Percentiles rank a stretch among this genome's conserved stretches.
These are phyloP conservation scores for Trissolcus basalis DNA, from an alignment of 1,140 invertebrate genomes.

Conservation along the genomic window DNA sequence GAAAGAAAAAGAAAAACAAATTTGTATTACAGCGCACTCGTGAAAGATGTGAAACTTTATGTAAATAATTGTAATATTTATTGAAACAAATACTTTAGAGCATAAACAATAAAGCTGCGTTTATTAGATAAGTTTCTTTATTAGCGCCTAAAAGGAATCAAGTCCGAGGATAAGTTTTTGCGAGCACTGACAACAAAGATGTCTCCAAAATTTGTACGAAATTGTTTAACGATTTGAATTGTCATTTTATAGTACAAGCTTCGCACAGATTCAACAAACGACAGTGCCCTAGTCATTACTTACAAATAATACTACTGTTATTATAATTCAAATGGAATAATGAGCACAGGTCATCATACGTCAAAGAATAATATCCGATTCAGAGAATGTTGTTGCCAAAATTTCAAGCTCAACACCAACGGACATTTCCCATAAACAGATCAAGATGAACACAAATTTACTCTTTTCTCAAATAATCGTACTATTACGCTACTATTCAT, in stretches of 20 bases:
- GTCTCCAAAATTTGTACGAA: constrained; percentile 22
- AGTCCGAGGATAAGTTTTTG: constrained; percentile 18
- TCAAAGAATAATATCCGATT: constrained; percentile 19
- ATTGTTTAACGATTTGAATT: constrained; percentile 10
- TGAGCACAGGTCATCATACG: constrained; percentile 41
- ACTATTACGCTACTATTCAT: constrained; percentile 65
- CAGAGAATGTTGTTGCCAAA: constrained; percentile 72
- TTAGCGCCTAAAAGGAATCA: constrained; percentile 52
- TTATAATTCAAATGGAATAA: constrained; percentile 3
- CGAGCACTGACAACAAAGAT: constrained; percentile 25
- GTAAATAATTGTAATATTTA: constrained; percentile 77
- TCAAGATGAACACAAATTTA: constrained; percentile 45
- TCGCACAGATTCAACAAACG: constrained; percentile 37
- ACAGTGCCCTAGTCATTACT: constrained; percentile 72
- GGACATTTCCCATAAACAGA: constrained; percentile 19
- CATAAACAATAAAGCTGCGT: constrained; percentile 63
- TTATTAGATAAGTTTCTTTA: constrained; percentile 62
- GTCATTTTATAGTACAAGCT: constrained; percentile 7
- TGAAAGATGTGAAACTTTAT: constrained; percentile 45
- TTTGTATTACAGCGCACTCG: background rate
- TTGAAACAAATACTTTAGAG: constrained; percentile 63
- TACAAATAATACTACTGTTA: constrained; percentile 26
- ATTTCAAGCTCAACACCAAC: constrained; percentile 65
- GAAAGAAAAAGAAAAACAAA: constrained; percentile 1
- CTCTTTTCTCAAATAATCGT: constrained; percentile 66